Evolutionary conservation across 2,888 invertebrate genomes (phyloP), one percentile per base, ranked within the genome.

Genomic region (Epinotia nisella): DNA sequence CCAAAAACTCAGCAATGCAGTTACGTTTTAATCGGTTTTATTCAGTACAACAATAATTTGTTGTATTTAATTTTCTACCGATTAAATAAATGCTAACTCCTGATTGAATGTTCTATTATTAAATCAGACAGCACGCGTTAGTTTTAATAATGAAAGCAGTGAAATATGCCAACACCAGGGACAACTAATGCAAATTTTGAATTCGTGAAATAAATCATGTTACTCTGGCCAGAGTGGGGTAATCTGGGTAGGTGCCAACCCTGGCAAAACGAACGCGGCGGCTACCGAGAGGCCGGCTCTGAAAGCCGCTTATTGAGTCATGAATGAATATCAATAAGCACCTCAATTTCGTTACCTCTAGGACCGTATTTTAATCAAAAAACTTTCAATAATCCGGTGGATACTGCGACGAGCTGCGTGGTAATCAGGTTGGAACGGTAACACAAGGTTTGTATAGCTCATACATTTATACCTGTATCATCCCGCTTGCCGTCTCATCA

Each of bases 321-420:
- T 74, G 75, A 78, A 78, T 78, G 71, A 78, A 78, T 76, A 76
- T 71, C 74, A 78, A 75, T 70, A 67, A 64, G 70, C 72, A 74
- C 66, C 71, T 71, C 67, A 62, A 41, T 55, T 62, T 58, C 59
- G 62, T 53, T 69, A 69, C 51, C 58, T 58, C 45, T 64, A 64
- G 56, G 56, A 56, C 55, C 56, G 66, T 66, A 66, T 66, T 66
- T 66, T 56, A 66, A 66, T 66, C 66, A 66, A 66, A 68, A 49
- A 45, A 49, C 49, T 58, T 59, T 35, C 39, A 66, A 41, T 45
- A 66, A 56, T 55, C 53, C 21, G 9, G 15, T 29, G n/a, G n/a
- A 58, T 58, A 29, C 29, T 15, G 49, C 29, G 19, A 53, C 35
- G 24, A 19, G 35, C 49, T 35, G 10, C 29, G n/a, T 21, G 5